Evolutionary conservation across 37 sponge, comb jelly and placozoan genomes (phyloP), one percentile per base, ranked within the genome.

Genomic region (Halichondria panicea): DNA sequence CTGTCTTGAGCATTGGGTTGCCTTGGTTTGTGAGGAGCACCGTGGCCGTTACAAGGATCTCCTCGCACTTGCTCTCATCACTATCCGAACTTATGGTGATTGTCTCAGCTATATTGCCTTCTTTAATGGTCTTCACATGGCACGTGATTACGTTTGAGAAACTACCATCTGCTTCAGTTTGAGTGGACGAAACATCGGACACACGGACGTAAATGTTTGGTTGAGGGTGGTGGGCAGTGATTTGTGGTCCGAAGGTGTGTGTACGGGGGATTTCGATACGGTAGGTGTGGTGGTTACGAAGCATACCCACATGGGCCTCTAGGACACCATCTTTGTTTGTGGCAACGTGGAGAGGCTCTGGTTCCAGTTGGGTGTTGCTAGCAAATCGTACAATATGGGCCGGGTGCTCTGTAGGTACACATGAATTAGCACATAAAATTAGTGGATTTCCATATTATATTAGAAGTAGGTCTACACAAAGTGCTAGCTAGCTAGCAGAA

Each of bases 251-350:
- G 1, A 89, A 55, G 8, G 77, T 64, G 60, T 89, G 89, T 24
- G 79, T 25, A 43, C 83, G 36, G 22, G 85, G 80, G 55, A 89
- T 56, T 15, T 73, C 74, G 6, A 74, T 84, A 61, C 71, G 57
- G 58, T 91, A 91, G 41, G 83, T 83, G 76, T 91, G 92, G 61
- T 91, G 92, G 37, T 52, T 73, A 9, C 74, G 61, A 18, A 91
- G 80, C 12, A 91, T 39, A 15, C 92, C 92, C 4, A 86, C 35
- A 75, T 91, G 88, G 40, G 84, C 84, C 42, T 91, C 92, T 1
- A 78, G 77, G n/a, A 56, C 64, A 30, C 44, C 71, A 0, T 72
- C 73, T 12, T 65, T 74, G 31, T 45, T 30, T 30, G 28, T 57
- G 39, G 43, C 56, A 30, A 86, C 72, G 27, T 86, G 87, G 22